phyloP scores from a whole-genome alignment of 2,113 vertebrate species.

The Acrocephalus kingi region DNA sequence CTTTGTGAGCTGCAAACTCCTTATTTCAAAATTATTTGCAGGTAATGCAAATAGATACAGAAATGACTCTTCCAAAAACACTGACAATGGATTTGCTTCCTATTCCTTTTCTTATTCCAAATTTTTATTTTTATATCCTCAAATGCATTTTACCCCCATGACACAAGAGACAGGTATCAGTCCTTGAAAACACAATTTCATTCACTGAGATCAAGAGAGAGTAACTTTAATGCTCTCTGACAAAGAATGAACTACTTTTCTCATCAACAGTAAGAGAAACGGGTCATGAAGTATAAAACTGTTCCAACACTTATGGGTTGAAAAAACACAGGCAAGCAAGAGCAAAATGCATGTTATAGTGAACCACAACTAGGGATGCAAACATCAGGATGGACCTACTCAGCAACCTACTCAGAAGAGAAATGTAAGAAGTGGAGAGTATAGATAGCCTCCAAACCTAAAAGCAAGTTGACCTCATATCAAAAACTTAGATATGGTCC shows the following conservation, averaged over 20 bases:
- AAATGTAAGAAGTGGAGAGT: background rate
- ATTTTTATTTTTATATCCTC: background rate
- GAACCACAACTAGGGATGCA: background rate
- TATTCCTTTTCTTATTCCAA: background rate
- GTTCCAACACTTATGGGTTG: background rate
- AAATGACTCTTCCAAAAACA: background rate
- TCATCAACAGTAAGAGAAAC: background rate
- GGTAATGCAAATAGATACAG: background rate
- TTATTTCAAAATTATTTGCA: background rate
- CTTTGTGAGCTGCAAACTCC: background rate
- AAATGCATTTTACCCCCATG: background rate
- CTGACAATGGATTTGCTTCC: background rate
- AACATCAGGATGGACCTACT: background rate
- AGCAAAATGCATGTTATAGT: background rate
- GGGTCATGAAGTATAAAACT: background rate
- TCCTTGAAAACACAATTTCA: background rate
- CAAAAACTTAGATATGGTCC: background rate
- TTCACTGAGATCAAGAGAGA: background rate
- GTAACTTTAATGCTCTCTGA: background rate
- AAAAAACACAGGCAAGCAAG: background rate
- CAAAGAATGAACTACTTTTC: background rate
- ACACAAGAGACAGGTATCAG: background rate
- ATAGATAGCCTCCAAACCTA: background rate
- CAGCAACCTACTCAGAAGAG: background rate
- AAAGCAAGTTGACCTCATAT: background rate